Percentiles rank a stretch among this genome's conserved stretches.
Evolutionary conservation across 2,113 vertebrate genomes (phyloP).

Genomic region (Probosciger aterrimus): DNA sequence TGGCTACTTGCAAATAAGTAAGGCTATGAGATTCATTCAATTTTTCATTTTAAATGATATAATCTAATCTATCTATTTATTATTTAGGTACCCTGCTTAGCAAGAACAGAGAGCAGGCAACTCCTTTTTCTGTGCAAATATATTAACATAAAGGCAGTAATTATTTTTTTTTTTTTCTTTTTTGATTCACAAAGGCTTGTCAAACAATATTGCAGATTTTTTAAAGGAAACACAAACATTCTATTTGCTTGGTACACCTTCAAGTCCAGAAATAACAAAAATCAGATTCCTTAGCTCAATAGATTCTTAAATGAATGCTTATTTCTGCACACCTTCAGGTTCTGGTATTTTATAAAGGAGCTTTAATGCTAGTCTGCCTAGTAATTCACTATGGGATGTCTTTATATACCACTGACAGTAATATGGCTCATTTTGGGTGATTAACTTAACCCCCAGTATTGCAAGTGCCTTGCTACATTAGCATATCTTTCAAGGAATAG

Average conservation of each 20-base stretch:
- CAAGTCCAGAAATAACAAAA: constrained; percentile 62
- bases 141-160: neutral
- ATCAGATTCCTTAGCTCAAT: constrained; percentile 49
- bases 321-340: constrained; percentile 66
- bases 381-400: constrained; percentile 75
- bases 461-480: constrained; percentile 71
- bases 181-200: constrained; percentile 20
- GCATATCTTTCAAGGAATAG: constrained; percentile 79
- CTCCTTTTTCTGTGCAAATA: neutral
- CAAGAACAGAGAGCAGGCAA: neutral
- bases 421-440: constrained; percentile 79
- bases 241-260: constrained; percentile 42
- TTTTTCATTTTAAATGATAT: neutral
- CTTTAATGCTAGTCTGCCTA: constrained; percentile 67
- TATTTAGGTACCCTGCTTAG: neutral
- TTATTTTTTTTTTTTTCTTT: neutral
- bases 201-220: constrained; percentile 29
- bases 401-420: constrained; percentile 75
- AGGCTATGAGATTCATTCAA: neutral
- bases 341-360: constrained; percentile 63
- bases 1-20: neutral
- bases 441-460: constrained; percentile 79
- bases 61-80: neutral
- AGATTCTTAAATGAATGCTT: constrained; percentile 65
- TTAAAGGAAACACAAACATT: neutral